A percentile compares a stretch with the other conserved stretches of the same genome.
These are phyloP conservation scores for Ophioderma brevispina DNA, from an alignment of 35 echinoderm and acorn worm species.

Conservation along the genomic window DNA sequence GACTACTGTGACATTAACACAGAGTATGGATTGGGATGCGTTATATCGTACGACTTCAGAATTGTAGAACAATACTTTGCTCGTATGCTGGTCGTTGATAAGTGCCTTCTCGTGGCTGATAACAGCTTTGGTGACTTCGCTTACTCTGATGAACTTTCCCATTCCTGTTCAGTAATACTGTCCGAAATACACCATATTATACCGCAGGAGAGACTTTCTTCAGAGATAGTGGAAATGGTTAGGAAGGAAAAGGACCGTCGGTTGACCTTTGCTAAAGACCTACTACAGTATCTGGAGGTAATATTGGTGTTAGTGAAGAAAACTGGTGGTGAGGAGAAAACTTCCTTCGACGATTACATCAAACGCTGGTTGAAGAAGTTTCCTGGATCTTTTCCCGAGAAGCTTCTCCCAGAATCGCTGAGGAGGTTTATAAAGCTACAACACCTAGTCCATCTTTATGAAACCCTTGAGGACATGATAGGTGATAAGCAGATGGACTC, in stretches of 20 bases:
- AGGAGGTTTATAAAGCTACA: constrained; percentile 1
- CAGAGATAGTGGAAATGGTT: neutral
- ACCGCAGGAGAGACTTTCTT: neutral
- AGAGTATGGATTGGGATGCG: constrained; percentile 33
- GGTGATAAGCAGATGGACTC: neutral
- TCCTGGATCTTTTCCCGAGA: neutral
- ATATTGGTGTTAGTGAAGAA: constrained; percentile 17
- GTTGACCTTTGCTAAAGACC: constrained; percentile 21
- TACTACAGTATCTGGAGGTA: constrained; percentile 11
- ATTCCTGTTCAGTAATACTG: constrained; percentile 5
- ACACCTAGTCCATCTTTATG: constrained; percentile 41
- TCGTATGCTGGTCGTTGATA: constrained; percentile 8
- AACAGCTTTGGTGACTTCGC: neutral
- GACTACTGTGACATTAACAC: constrained; percentile 6
- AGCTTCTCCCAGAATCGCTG: neutral
- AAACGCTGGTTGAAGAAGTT: neutral
- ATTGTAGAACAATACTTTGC: constrained; percentile 22
- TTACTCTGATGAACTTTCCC: constrained; percentile 21
- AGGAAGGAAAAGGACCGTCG: neutral
- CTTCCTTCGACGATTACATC: constrained; percentile 16
- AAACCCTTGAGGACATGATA: constrained; percentile 4
- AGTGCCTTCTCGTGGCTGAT: neutral
- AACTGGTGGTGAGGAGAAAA: constrained; percentile 4
- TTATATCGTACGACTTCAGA: constrained; percentile 6
- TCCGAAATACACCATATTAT: neutral